These are phyloP conservation scores for Python bivittatus DNA, from an alignment of 2,113 vertebrate genomes.

Conservation along the genomic window DNA sequence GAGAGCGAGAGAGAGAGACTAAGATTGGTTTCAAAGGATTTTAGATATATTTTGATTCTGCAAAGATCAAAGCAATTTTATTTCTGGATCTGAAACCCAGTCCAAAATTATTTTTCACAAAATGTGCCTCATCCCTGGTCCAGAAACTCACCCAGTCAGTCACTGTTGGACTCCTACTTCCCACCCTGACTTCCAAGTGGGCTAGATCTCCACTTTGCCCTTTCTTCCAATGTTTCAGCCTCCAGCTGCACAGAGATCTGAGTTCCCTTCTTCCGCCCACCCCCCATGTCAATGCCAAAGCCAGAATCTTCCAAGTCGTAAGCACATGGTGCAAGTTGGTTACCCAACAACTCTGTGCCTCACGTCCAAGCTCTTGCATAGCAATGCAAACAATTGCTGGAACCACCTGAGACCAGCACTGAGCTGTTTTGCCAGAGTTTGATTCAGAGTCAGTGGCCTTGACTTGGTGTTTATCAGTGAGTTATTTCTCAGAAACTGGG, in stretches of 20 bases:
- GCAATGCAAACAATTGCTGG: constrained; percentile 13
- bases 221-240: neutral
- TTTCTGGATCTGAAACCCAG: neutral
- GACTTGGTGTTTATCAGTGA: constrained; percentile 85
- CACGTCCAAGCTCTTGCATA: neutral
- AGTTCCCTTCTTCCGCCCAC: neutral
- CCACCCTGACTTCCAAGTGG: neutral
- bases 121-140: neutral
- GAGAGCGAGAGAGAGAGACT: neutral
- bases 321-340: neutral
- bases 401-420: neutral
- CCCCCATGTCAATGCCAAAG: neutral
- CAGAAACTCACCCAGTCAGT: neutral
- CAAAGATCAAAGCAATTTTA: too few relatives aligned
- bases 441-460: constrained; percentile 78
- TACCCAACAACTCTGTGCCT: neutral
- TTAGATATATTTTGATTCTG: neutral
- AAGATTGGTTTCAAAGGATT: neutral
- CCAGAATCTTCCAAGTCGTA: neutral
- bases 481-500: constrained; percentile 87
- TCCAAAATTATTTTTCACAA: too few relatives aligned
- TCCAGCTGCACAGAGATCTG: neutral
- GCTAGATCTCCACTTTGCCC: neutral
- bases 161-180: neutral
- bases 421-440: constrained; percentile 70